Base-by-base conservation (phyloP, 2,113 vertebrate genomes). In the Progne subis region DNA sequence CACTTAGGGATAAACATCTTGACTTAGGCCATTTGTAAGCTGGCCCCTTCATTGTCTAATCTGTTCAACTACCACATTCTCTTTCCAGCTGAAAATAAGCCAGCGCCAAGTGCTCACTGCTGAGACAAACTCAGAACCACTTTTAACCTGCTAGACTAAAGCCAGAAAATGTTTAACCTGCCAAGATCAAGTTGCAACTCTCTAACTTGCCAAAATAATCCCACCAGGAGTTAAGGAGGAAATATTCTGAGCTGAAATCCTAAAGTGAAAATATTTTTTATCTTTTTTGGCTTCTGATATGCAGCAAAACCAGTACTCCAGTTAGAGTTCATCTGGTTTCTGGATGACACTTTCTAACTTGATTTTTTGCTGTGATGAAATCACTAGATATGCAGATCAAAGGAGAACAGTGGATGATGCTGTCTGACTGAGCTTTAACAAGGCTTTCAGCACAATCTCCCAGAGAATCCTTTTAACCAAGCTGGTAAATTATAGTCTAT, bases 81-180 rank as follows among this genome's bases (percentile, higher is more conserved):
- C 75, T 78, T 92, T 86, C 60, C 82, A 92, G 65, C 39, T 94
- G 76, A 96, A 95, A 95, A 63, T 34, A 95, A 95, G 56, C 63
- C 57, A 91, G 56, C 55, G 39, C 68, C 39, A 93, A 95, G 34
- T 57, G 39, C 28, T 79, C 63, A 53, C 87, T 89, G 86, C 72
- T 68, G 77, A 86, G 41, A 67, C 29, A 88, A 94, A 86, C n/a
- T 78, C 83, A 68, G 31, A 88, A 91, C 18, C 70, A 93, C n/a
- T 95, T 74, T 84, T 86, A 91, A 94, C 94, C 88, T 90, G 59
- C 43, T 94, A 71, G 59, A 80, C 56, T 71, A 81, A 68, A 81
- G 68, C 76, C 93, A 96, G 71, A 88, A 90, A 92, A 68, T 26
- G 16, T 86, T 88, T 92, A 94, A 95, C 46, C 60, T 94, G 82